Conservation (phyloP, 2,888 invertebrate species). For the Homarus gammarus region DNA sequence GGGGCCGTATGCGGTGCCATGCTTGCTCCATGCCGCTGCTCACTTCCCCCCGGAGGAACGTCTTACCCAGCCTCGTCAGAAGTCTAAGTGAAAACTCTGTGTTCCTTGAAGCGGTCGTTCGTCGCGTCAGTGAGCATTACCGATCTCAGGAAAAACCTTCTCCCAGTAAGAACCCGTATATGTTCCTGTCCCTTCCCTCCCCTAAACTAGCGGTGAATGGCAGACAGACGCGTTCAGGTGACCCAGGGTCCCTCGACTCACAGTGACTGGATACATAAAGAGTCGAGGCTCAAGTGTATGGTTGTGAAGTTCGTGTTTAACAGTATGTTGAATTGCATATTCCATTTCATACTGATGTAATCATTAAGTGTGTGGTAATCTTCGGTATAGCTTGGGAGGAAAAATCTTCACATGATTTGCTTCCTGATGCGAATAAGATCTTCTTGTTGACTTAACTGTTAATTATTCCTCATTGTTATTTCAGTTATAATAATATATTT, state of each 20-base stretch:
- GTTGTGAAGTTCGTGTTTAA: slow-evolving; percentile 5
- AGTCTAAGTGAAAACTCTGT: slow-evolving; percentile 56
- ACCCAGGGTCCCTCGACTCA: slow-evolving; percentile 20
- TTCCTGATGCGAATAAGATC: slow-evolving; percentile 10
- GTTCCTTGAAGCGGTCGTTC: slow-evolving; percentile 28
- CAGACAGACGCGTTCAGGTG: not conserved
- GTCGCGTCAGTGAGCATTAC: slow-evolving; percentile 24
- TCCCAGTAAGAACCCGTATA: slow-evolving; percentile 15
- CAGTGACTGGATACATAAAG: slow-evolving; percentile 24
- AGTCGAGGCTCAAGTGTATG: slow-evolving; percentile 1
- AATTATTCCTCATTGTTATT: slow-evolving; percentile 40
- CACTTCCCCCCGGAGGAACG: not conserved
- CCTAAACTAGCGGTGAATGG: slow-evolving; percentile 27
- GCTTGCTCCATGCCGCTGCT: slow-evolving; percentile 59
- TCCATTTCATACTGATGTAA: slow-evolving; percentile 39
- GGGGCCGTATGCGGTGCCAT: slow-evolving; percentile 46
- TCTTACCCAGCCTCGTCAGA: slow-evolving; percentile 25
- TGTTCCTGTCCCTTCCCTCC: not conserved
- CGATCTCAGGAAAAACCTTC: slow-evolving; percentile 24
- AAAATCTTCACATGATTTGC: not conserved
- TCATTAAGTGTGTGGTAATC: slow-evolving; percentile 19
- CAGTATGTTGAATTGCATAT: slow-evolving; percentile 36
- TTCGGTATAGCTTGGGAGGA: slow-evolving; percentile 13
- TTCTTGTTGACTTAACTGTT: slow-evolving; percentile 26
- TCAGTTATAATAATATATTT: not conserved